Evolutionary conservation across 2,113 vertebrate genomes (phyloP).

Genomic region (Pipra filicauda): DNA sequence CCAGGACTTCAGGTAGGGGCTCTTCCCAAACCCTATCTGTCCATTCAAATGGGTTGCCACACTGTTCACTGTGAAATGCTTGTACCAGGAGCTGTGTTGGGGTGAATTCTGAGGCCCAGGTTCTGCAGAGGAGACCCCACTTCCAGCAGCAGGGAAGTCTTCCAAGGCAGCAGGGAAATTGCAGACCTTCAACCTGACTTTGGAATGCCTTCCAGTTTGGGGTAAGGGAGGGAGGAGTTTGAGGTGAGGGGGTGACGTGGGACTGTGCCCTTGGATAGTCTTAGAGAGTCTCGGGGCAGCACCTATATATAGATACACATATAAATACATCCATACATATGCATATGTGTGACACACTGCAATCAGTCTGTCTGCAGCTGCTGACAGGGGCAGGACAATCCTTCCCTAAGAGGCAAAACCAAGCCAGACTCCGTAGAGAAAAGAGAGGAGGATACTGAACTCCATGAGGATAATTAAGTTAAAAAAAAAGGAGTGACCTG

Average conservation of each 20-base stretch:
- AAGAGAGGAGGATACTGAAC: background rate
- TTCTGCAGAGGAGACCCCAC: background rate
- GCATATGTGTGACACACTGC: background rate
- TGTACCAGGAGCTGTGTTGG: accelerated
- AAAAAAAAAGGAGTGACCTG: background rate
- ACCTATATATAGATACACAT: background rate
- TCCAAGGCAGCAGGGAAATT: background rate
- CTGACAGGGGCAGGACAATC: background rate
- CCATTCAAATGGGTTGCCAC: background rate
- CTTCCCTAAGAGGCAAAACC: background rate
- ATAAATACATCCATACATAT: background rate
- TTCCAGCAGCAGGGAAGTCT: background rate
- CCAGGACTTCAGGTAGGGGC: accelerated
- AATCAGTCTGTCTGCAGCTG: background rate
- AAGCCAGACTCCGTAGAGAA: background rate
- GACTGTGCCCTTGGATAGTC: background rate
- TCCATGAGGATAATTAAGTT: background rate
- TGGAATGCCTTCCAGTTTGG: background rate
- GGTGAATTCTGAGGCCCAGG: background rate
- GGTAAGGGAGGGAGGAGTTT: background rate
- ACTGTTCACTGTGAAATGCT: background rate
- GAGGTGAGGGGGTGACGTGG: background rate
- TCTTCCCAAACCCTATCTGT: background rate
- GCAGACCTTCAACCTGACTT: background rate
- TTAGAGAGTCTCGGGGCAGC: background rate